phyloP scores from a whole-genome alignment of 2,797 vertebrate genomes.

The Aphelocoma californica region DNA sequence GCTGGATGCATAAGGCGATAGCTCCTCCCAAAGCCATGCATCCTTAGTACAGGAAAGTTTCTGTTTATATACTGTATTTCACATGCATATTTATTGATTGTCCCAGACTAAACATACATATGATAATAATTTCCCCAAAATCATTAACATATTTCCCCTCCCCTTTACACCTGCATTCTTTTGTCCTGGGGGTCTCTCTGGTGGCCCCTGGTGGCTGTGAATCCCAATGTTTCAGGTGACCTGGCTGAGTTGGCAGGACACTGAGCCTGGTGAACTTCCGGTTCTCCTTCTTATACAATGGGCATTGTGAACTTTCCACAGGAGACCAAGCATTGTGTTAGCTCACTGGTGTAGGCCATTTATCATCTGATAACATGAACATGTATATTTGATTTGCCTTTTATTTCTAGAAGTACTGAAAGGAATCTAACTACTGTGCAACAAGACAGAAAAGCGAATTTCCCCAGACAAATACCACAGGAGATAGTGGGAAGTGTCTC shows the following conservation, averaged over 20 bases:
- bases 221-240: neutral
- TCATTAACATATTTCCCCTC: neutral
- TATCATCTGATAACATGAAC: neutral
- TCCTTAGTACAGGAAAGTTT: neutral
- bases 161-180: fast-evolving
- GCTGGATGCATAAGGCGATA: neutral
- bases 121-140: neutral
- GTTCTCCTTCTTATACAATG: neutral
- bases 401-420: neutral
- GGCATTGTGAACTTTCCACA: neutral
- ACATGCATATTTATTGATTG: neutral
- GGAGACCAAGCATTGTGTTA: neutral
- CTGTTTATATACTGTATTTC: neutral
- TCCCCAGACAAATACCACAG: neutral
- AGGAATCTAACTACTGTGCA: neutral
- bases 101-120: neutral
- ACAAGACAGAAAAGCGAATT: neutral
- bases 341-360: neutral
- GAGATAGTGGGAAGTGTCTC: neutral
- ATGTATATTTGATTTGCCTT: neutral
- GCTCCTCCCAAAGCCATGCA: fast-evolving
- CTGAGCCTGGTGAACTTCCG: neutral
- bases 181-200: neutral
- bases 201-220: neutral
- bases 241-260: neutral